Conservation (phyloP, 2,113 vertebrate genomes). For the Danionella cerebrum region DNA sequence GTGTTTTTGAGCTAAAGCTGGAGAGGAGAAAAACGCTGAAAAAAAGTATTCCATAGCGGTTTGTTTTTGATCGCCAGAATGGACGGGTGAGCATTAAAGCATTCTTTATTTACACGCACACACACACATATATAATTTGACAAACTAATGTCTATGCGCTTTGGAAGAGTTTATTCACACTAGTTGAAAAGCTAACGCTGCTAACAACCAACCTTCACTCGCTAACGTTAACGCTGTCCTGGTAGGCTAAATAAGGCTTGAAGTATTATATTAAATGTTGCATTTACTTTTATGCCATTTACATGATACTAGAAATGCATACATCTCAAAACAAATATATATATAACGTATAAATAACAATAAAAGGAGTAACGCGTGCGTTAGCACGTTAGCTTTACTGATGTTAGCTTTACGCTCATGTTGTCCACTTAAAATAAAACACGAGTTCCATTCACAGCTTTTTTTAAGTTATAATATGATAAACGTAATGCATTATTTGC, state of each 20-base stretch:
- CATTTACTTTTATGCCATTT: background rate
- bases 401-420: background rate
- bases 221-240: background rate
- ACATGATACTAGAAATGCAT: no score
- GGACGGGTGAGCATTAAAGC: constrained; percentile 70
- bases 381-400: background rate
- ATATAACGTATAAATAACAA: background rate
- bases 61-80: constrained; percentile 63
- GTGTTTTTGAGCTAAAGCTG: constrained; percentile 45
- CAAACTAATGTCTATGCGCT: no score
- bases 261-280: background rate
- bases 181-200: background rate
- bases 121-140: background rate
- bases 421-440: background rate
- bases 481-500: no score
- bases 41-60: background rate
- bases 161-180: background rate
- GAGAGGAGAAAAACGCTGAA: constrained; percentile 50
- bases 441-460: background rate
- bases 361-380: background rate
- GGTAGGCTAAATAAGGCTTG: background rate
- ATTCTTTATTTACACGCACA: background rate
- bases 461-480: background rate
- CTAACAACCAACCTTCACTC: no score
- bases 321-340: no score